Conservation (phyloP, 2,113 vertebrate species). For the Hydropotes inermis region DNA sequence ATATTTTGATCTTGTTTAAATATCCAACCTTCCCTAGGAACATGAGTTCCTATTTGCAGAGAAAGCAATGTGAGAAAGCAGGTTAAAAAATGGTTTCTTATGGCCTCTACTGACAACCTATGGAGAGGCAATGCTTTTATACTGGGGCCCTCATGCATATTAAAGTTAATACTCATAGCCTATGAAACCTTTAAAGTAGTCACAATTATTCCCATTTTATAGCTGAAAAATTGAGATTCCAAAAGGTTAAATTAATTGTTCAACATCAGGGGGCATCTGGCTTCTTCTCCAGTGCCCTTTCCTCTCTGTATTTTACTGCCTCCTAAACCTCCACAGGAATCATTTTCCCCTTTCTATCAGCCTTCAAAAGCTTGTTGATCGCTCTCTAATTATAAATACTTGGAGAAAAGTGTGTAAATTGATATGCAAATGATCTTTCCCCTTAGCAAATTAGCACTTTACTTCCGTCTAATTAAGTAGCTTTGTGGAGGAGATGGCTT, state of each 20-base stretch:
- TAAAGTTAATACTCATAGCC: background rate
- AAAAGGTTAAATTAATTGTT: constrained; percentile 38
- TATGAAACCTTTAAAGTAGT: background rate
- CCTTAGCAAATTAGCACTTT: constrained; percentile 73
- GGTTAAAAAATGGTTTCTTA: background rate
- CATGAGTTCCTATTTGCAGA: background rate
- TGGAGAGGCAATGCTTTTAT: background rate
- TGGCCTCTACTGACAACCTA: background rate
- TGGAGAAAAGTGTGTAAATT: constrained; percentile 69
- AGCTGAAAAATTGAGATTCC: constrained; percentile 1
- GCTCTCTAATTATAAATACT: constrained; percentile 74
- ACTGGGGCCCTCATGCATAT: background rate
- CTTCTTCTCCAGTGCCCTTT: constrained; percentile 21
- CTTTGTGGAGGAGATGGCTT: constrained; percentile 69
- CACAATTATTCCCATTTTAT: constrained; percentile 36
- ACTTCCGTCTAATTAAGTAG: constrained; percentile 74
- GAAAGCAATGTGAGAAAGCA: background rate
- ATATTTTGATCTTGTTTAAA: background rate
- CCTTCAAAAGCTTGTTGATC: constrained; percentile 74
- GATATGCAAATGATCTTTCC: constrained; percentile 74
- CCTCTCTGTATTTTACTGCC: background rate
- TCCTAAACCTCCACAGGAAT: constrained; percentile 42
- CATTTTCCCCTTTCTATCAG: constrained; percentile 41
- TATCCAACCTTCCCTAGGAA: background rate
- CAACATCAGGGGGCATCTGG: background rate